Evolutionary conservation across 2,888 invertebrate species (phyloP).

Genomic region (Chelonus formosanus): DNA sequence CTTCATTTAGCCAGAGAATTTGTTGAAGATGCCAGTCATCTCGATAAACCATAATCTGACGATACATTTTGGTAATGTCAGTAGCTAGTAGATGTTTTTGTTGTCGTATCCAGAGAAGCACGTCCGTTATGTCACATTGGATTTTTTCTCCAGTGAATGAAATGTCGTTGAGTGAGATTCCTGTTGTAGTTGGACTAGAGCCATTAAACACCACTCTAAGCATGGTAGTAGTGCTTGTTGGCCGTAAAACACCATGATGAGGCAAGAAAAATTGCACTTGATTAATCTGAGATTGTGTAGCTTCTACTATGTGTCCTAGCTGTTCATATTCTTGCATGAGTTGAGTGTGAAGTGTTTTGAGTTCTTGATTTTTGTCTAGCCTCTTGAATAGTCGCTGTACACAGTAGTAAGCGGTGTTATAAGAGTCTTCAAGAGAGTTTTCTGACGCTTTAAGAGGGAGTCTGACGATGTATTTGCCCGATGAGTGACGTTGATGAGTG

Average conservation of each 20-base stretch:
- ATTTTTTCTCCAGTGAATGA: constrained; percentile 26
- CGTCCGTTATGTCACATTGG: constrained; percentile 21
- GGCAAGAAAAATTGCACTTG: neutral
- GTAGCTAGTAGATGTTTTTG: constrained; percentile 26
- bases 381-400: too few species aligned
- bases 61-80: too few species aligned
- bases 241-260: constrained; percentile 21
- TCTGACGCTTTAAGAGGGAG: too few species aligned
- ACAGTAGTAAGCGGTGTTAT: too few species aligned
- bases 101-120: constrained; percentile 21
- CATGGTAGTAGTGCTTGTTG: neutral
- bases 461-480: too few species aligned
- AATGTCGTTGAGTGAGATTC: constrained; percentile 20
- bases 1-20: constrained; percentile 28
- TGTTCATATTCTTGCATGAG: too few species aligned
- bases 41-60: constrained; percentile 8
- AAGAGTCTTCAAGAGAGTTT: too few species aligned
- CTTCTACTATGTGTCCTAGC: too few species aligned
- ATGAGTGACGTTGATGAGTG: too few species aligned
- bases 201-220: constrained; percentile 14
- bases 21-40: constrained; percentile 32
- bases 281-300: neutral
- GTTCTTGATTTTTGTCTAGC: too few species aligned
- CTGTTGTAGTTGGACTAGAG: constrained; percentile 13
- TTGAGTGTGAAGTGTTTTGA: too few species aligned